Conservation (phyloP, 2,797 vertebrate genomes). For the Amblyopsis hoosieri region DNA sequence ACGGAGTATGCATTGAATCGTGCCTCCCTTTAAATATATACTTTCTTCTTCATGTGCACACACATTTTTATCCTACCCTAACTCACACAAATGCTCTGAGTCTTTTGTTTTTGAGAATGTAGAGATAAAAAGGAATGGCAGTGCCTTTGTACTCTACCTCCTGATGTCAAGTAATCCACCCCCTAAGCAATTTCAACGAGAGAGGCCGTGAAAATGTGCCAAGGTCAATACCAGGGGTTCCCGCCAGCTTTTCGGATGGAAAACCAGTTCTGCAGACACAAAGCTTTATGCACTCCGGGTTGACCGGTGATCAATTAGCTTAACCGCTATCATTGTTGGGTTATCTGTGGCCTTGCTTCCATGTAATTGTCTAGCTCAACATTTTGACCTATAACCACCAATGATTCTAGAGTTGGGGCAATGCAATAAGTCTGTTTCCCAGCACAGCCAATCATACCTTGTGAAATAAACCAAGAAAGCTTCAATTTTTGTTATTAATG, state of each 20-base stretch:
- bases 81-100: not conserved
- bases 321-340: not conserved
- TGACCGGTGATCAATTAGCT: slow-evolving; percentile 32
- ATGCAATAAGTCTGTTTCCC: no score
- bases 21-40: not conserved
- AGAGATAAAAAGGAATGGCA: slow-evolving; percentile 5
- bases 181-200: not conserved
- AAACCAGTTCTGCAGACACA: not conserved
- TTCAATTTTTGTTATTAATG: no score
- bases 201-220: slow-evolving; percentile 17
- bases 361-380: slow-evolving; percentile 12
- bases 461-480: not conserved
- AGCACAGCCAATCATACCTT: no score
- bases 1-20: no score
- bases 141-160: slow-evolving; percentile 12
- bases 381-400: slow-evolving; percentile 32
- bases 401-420: not conserved
- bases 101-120: not conserved
- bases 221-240: slow-evolving; percentile 6
- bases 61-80: not conserved
- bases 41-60: not conserved
- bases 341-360: slow-evolving; percentile 20
- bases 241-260: slow-evolving; percentile 13
- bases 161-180: slow-evolving; percentile 22
- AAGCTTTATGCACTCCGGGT: slow-evolving; percentile 8